Evolutionary conservation across 2,888 invertebrate genomes (phyloP).

Genomic region (Malacosoma neustria): DNA sequence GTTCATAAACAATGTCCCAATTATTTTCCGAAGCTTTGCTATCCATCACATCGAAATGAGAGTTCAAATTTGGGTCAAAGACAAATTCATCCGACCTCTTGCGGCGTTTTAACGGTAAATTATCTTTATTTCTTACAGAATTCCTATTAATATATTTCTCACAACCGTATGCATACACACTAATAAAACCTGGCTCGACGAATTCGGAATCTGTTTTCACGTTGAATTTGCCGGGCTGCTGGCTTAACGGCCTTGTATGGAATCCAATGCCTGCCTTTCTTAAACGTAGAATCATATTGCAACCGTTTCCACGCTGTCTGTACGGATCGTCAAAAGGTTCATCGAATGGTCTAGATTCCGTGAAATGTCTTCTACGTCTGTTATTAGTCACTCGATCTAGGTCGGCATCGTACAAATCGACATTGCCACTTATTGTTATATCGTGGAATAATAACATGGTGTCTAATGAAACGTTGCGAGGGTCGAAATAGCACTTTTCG

Average conservation of each 20-base stretch:
- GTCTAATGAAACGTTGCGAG: constrained; percentile 82
- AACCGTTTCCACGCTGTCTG: constrained; percentile 69
- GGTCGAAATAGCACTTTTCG: constrained; percentile 85
- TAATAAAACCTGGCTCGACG: constrained; percentile 88
- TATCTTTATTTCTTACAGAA: constrained; percentile 50
- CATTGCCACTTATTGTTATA: constrained; percentile 84
- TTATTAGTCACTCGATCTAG: constrained; percentile 44
- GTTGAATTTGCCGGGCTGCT: constrained; percentile 80
- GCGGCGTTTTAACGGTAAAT: constrained; percentile 41
- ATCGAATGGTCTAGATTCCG: constrained; percentile 46
- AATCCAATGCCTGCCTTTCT: constrained; percentile 87
- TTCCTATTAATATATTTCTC: constrained; percentile 73
- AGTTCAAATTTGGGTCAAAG: constrained; percentile 44
- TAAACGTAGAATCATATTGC: constrained; percentile 85
- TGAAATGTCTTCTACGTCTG: constrained; percentile 46
- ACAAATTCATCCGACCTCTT: constrained; percentile 56
- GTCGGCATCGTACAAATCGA: constrained; percentile 74
- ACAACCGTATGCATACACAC: constrained; percentile 90
- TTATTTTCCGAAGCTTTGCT: constrained; percentile 39
- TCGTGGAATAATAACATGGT: constrained; percentile 87
- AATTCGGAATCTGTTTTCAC: constrained; percentile 88
- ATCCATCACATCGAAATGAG: constrained; percentile 28
- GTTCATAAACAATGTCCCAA: constrained; percentile 52
- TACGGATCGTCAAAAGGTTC: constrained; percentile 30
- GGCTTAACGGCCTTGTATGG: constrained; percentile 80